Evolutionary conservation across 53 echinoderm and acorn worm genomes (phyloP).

Genomic region (Paracentrotus lividus): DNA sequence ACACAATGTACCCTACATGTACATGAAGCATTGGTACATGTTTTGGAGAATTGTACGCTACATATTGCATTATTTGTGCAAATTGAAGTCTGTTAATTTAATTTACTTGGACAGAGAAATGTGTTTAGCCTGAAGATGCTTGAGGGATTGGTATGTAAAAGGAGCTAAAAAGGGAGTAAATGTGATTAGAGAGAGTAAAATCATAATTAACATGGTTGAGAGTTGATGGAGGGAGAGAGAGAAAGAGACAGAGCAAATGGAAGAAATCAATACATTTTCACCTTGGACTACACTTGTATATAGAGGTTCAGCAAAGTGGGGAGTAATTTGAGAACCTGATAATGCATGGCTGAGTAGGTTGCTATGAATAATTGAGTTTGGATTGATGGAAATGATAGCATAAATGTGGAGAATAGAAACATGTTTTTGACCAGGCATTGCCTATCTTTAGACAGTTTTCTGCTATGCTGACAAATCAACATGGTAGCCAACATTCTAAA

Average conservation of each 20-base stretch:
- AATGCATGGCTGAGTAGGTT: slow-evolving; percentile 15
- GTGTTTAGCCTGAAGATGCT: neutral
- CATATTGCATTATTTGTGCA: neutral
- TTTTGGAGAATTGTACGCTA: neutral
- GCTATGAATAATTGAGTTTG: slow-evolving; percentile 5
- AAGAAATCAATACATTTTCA: neutral
- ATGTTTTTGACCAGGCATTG: neutral
- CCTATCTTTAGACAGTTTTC: neutral
- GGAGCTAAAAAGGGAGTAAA: neutral
- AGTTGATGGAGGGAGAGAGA: neutral
- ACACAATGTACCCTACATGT: neutral
- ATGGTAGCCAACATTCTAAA: neutral
- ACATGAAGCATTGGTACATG: neutral
- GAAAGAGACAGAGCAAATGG: neutral
- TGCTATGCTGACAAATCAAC: neutral
- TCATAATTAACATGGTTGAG: neutral
- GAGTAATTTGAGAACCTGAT: neutral
- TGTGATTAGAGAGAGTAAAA: neutral
- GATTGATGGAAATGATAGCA: neutral
- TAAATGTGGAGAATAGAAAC: neutral
- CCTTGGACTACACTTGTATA: neutral
- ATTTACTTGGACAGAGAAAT: neutral
- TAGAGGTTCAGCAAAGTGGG: neutral
- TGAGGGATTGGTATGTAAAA: neutral
- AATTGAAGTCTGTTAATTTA: neutral